Evolutionary conservation across 2,797 vertebrate species (phyloP).

Genomic region (Thalassophryne amazonica): DNA sequence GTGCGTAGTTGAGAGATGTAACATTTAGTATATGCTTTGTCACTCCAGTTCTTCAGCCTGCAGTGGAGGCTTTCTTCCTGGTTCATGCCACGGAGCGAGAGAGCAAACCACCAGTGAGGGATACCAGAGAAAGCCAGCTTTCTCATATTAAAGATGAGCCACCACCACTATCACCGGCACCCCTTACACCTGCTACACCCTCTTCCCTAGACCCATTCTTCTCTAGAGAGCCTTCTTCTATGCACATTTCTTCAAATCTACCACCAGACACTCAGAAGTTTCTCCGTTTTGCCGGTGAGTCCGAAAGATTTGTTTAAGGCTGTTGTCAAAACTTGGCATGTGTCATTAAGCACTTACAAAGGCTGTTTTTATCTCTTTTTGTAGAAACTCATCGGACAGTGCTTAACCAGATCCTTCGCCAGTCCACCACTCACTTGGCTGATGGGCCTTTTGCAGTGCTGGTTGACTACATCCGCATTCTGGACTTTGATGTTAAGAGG

Average conservation of each 20-base stretch:
- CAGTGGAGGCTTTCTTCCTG: slow-evolving; percentile 94
- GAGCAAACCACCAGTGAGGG: slow-evolving; percentile 92
- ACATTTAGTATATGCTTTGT: neutral
- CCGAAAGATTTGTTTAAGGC: neutral
- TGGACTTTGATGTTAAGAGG: slow-evolving; percentile 95
- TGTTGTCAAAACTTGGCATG: neutral
- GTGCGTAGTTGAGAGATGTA: neutral
- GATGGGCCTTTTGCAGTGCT: slow-evolving; percentile 95
- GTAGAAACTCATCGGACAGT: slow-evolving; percentile 94
- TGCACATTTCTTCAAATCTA: slow-evolving; percentile 95
- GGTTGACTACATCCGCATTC: slow-evolving; percentile 94
- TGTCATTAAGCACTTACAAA: neutral
- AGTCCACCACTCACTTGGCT: slow-evolving; percentile 92
- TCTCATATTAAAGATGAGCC: slow-evolving; percentile 85
- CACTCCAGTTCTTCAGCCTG: slow-evolving; percentile 87
- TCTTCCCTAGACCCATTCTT: slow-evolving; percentile 95
- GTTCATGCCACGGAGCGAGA: slow-evolving; percentile 96
- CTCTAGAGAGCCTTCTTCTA: slow-evolving; percentile 92
- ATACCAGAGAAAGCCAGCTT: slow-evolving; percentile 88
- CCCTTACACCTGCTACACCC: slow-evolving; percentile 91
- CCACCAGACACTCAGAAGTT: slow-evolving; percentile 97
- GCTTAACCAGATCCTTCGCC: slow-evolving; percentile 94
- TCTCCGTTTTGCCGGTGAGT: slow-evolving; percentile 90
- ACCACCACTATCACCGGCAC: slow-evolving; percentile 85
- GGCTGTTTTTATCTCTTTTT: neutral